A percentile compares a stretch with the other conserved stretches of the same genome.
Conservation (phyloP, 2,888 invertebrate genomes). For the Dolichomitus sp. region DNA sequence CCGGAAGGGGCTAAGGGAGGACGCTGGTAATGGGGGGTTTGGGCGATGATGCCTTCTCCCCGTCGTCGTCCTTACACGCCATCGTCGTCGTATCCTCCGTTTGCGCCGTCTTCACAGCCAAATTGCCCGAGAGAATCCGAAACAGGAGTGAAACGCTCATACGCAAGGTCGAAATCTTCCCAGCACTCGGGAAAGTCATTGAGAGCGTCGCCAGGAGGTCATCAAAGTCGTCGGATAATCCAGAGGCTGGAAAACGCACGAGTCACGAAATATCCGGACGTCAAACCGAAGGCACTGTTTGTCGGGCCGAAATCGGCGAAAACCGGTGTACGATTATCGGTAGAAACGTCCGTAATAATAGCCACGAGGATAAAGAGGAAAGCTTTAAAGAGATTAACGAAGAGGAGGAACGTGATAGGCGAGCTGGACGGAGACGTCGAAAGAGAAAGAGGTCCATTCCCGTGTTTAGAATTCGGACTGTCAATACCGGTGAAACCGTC, state of each 20-base stretch:
- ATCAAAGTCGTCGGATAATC: background rate
- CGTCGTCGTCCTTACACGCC: constrained; percentile 81
- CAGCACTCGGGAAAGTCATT: background rate
- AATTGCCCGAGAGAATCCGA: background rate
- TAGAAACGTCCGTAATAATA: background rate
- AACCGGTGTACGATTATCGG: background rate
- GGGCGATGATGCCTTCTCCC: constrained; percentile 86
- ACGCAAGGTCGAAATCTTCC: constrained; percentile 10
- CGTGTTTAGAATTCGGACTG: constrained; percentile 2
- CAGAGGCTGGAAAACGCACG: background rate
- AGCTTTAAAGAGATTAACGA: constrained; percentile 9
- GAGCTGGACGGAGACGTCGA: constrained; percentile 57
- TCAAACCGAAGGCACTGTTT: background rate
- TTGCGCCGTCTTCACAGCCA: constrained; percentile 20
- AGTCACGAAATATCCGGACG: background rate
- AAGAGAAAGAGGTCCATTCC: constrained; percentile 19
- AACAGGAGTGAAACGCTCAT: background rate
- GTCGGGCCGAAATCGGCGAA: background rate
- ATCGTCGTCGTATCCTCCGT: constrained; percentile 74
- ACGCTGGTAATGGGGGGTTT: constrained; percentile 85
- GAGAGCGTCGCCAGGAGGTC: background rate
- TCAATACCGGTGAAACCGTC: background rate
- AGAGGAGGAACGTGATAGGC: constrained; percentile 24
- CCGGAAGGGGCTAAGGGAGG: constrained; percentile 74
- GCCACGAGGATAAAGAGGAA: constrained; percentile 15